Base-by-base conservation (phyloP, 2,797 vertebrate species). In the Champsocephalus gunnari region DNA sequence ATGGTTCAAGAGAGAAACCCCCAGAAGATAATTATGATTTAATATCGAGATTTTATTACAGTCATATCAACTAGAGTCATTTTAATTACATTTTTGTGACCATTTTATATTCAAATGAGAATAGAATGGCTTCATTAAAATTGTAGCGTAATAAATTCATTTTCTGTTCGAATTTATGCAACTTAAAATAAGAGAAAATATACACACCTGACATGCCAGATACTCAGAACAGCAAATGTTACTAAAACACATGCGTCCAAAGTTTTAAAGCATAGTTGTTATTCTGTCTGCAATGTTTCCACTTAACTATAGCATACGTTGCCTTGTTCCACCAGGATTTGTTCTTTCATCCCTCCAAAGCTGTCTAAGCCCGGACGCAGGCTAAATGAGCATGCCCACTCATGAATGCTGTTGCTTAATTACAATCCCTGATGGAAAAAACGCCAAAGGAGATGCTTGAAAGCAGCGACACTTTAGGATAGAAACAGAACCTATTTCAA, bases 371-470 rank as follows among this genome's bases (percentile, higher is more conserved):
- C 75, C 82, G 86, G 85, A 84, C 71, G 44, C 69, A 71, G 67
- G 77, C 86, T 89, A 92, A 93, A 93, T 89, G 88, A 93, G 85
- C 83, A 87, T 88, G 82, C 78, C 88, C 83, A 89, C 92, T 92
- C 90, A 89, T 93, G 90, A 94, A 93, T 91, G 86, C 85, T 82
- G 86, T 78, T 89, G 88, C 81, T 92, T 93, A 93, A 94, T 94
- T 93, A 92, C 86, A 91, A 84, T 89, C 86, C 78, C 76, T 91
- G 82, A 92, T 91, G 91, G 89, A 87, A 89, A 92, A 91, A 82
- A 68, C 70, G 63, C 73, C 57, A 82, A 86, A 55, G 91, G 85
- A 86, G 76, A 82, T 78, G 79, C 63, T 67, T 59, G 69, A 86
- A 84, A 59, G 77, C 71, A 45, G 65, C 54, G 71, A 69, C 44